phyloP scores from a whole-genome alignment of 2,797 vertebrate genomes.

The Helarctos malayanus region DNA sequence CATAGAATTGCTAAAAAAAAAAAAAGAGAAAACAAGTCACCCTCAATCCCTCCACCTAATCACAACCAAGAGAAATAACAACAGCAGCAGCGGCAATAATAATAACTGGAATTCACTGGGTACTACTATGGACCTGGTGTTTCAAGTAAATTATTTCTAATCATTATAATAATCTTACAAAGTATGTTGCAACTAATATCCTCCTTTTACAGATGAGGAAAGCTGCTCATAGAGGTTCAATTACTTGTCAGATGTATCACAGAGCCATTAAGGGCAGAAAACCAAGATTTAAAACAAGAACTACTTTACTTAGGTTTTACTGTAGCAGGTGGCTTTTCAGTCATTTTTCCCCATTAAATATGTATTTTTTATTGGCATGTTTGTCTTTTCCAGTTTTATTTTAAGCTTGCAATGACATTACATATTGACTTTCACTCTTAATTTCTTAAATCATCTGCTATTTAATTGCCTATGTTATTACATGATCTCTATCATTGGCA shows the following conservation, averaged over 20 bases:
- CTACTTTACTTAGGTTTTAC: background rate
- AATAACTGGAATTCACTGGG: background rate
- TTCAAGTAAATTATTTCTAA: conserved; percentile 28
- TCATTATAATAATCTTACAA: background rate
- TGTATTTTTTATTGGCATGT: background rate
- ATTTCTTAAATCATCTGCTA: background rate
- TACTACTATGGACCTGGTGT: background rate
- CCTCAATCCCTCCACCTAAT: background rate
- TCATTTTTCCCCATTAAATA: background rate
- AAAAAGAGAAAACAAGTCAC: background rate
- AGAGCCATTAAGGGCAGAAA: background rate
- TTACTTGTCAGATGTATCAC: background rate
- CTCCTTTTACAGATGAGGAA: background rate
- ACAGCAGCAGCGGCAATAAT: background rate
- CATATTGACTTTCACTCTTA: background rate
- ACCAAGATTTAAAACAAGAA: background rate
- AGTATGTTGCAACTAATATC: background rate
- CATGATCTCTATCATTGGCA: background rate
- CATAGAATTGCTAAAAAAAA: background rate
- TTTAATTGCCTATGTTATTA: background rate
- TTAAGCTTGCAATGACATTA: background rate
- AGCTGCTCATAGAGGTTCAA: background rate
- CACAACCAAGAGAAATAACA: background rate
- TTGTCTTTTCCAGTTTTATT: background rate
- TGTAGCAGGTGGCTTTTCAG: background rate